phyloP scores from a whole-genome alignment of 2,113 vertebrate genomes.

The Protobothrops mucrosquamatus region DNA sequence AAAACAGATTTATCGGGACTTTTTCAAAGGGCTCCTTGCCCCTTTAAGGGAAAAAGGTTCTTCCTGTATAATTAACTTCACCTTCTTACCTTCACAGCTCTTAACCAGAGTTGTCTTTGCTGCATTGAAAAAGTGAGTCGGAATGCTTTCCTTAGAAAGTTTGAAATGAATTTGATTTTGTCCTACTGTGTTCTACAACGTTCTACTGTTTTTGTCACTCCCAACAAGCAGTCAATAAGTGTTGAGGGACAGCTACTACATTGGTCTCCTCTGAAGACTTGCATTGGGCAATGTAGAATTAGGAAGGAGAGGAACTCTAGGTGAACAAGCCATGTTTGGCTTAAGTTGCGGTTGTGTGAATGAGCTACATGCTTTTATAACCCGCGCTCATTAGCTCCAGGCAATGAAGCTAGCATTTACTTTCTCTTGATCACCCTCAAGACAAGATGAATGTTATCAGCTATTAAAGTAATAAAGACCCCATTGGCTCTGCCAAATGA shows the following conservation, averaged over 20 bases:
- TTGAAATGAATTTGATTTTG: neutral
- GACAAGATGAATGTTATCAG: neutral
- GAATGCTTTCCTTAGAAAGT: neutral
- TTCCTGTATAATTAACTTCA: neutral
- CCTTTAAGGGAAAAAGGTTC: neutral
- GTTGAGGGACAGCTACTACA: neutral
- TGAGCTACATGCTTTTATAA: neutral
- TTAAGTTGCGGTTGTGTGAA: neutral
- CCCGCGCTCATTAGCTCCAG: neutral
- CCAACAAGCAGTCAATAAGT: neutral
- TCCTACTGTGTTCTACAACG: neutral
- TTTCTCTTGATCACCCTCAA: neutral
- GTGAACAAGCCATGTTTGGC: neutral
- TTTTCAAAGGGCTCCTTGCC: neutral
- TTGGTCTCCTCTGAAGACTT: neutral
- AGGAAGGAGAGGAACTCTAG: neutral
- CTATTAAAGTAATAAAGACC: neutral
- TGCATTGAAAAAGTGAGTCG: neutral
- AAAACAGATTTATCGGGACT: neutral
- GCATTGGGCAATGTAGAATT: neutral
- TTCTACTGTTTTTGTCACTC: neutral
- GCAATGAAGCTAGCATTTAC: neutral
- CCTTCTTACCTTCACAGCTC: neutral
- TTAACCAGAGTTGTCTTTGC: neutral
- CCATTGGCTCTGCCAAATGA: neutral